phyloP scores from a whole-genome alignment of 2,888 invertebrate genomes.

The Ophioninae sp. region DNA sequence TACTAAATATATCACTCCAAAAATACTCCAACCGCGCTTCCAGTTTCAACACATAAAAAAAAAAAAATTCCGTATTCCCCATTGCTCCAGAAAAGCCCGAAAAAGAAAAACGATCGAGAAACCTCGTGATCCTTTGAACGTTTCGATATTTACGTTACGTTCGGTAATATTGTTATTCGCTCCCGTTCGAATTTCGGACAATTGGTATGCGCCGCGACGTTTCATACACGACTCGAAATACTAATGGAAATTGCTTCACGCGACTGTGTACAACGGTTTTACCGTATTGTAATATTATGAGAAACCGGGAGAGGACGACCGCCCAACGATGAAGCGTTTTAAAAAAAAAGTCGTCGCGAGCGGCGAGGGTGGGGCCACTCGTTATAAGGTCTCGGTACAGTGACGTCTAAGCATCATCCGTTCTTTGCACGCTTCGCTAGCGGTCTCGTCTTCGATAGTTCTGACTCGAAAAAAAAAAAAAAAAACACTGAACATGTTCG shows the following conservation, averaged over 20 bases:
- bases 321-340: conserved; percentile 56
- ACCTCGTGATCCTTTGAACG: conserved; percentile 32
- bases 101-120: conserved; percentile 15
- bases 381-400: conserved; percentile 58
- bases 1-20: no score
- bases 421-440: conserved; percentile 35
- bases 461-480: conserved; percentile 35
- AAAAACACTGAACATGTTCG: conserved; percentile 55
- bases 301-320: conserved; percentile 62
- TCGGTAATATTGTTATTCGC: conserved; percentile 58
- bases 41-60: no score
- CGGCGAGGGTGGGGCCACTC: conserved; percentile 47
- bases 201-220: conserved; percentile 68
- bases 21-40: no score
- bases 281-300: conserved; percentile 36
- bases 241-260: conserved; percentile 68
- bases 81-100: neutral
- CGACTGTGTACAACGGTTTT: conserved; percentile 27
- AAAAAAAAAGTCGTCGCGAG: conserved; percentile 14
- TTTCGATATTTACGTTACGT: neutral
- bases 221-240: conserved; percentile 67
- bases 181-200: conserved; percentile 67
- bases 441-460: conserved; percentile 44
- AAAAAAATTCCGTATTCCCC: neutral
- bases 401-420: conserved; percentile 56